A percentile compares a stretch with the other conserved stretches of the same genome.
Conservation (phyloP, 2,113 vertebrate species). For the Piliocolobus tephrosceles region DNA sequence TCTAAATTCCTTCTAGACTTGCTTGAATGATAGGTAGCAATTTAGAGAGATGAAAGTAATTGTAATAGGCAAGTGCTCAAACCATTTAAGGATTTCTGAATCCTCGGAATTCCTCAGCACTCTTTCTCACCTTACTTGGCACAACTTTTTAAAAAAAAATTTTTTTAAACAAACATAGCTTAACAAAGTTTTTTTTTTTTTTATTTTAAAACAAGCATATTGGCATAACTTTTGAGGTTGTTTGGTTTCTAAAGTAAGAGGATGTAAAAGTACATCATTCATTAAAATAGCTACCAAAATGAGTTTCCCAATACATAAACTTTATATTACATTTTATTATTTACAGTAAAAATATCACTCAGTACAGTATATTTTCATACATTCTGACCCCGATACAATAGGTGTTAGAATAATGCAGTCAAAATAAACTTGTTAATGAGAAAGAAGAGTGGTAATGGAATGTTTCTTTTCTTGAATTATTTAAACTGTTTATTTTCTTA, state of each 20-base stretch:
- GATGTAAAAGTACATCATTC: neutral
- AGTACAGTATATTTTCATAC: neutral
- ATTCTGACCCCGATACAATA: conserved; percentile 16
- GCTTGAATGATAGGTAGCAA: neutral
- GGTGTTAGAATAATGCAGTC: neutral
- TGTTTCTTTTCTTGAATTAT: conserved; percentile 19
- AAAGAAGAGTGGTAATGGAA: neutral
- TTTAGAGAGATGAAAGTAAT: neutral
- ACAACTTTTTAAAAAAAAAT: neutral
- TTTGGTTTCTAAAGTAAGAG: conserved; percentile 17
- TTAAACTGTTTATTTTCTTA: conserved; percentile 48
- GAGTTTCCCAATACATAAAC: neutral
- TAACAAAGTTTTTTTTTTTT: too few relatives aligned
- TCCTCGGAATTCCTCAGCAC: neutral
- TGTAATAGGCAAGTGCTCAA: neutral
- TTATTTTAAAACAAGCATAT: neutral
- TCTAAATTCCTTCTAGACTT: neutral
- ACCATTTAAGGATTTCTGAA: neutral
- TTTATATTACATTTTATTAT: conserved; percentile 18
- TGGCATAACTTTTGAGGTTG: conserved; percentile 13
- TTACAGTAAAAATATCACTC: conserved; percentile 31
- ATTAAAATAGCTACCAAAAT: conserved; percentile 42
- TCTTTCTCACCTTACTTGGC: conserved; percentile 23
- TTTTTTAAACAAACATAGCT: too few relatives aligned
- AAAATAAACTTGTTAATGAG: conserved; percentile 38